Base-by-base conservation (phyloP, 2,797 vertebrate genomes). In the Peromyscus aztecus region DNA sequence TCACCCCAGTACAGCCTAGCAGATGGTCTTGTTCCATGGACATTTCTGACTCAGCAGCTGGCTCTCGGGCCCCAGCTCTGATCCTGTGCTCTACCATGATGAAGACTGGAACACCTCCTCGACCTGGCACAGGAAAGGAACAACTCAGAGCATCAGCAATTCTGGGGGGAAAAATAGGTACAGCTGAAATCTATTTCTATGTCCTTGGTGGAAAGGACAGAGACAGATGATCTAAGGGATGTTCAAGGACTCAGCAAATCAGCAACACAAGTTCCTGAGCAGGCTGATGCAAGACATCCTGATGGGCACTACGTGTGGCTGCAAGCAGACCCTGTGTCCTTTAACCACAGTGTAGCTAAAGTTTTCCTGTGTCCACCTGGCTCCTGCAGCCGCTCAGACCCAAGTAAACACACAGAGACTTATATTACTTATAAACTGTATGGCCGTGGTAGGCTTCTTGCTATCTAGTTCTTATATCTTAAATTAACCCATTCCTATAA, bases 161-260 rank as follows among this genome's bases (percentile, higher is more conserved):
- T 95, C 95, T 83, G 1, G 9, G 87, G 78, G 82, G 2, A 1
- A 40, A 75, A 71, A 93, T 76, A 92, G n/a, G 65, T 90, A 31
- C 76, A 94, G 83, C 55, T 91, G 55, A 85, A 91, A 95, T 94
- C 94, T 97, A 82, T 94, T 96, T 94, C 65, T 96, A 75, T 34
- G 75, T 55, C 43, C 57, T 59, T 7, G n/a, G 63, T 75, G 46
- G 92, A 31, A 63, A 96, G 93, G 78, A 93, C 71, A 96, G 81
- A 1, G 2, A 61, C 14, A 59, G 89, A 16, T 23, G 1, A 10
- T 61, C 84, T 16, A 40, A 67, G 87, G 37, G 73, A 85, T 27
- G 17, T 40, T 94, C 86, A 76, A 89, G 82, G 89, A 83, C 52
- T 85, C 90, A n/a, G 75, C 2, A 0, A 86, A 92, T 96, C 95